Evolutionary conservation across 2,113 vertebrate genomes (phyloP).

Genomic region (Gadus macrocephalus): DNA sequence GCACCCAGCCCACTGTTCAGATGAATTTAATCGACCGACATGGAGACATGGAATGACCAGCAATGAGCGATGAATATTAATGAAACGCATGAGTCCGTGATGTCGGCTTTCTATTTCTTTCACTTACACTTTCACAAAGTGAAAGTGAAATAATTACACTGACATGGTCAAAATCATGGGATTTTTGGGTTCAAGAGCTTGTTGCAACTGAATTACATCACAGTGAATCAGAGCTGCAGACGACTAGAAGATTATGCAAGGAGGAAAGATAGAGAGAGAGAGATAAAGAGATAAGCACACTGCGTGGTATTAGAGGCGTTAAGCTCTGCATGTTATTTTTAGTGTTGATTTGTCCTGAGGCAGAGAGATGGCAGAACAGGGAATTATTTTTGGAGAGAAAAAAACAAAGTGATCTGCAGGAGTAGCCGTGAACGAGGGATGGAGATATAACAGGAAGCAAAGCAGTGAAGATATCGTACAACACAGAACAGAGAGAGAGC

Average conservation of each 20-base stretch:
- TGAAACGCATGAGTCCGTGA: too few species aligned
- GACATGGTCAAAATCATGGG: too few species aligned
- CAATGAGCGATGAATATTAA: too few species aligned
- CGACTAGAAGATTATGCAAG: neutral
- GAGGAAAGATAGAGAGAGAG: constrained; percentile 2
- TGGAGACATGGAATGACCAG: too few species aligned
- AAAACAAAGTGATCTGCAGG: neutral
- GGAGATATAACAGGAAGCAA: neutral
- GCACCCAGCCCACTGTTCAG: too few species aligned
- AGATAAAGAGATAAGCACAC: constrained; percentile 23
- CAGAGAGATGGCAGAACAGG: neutral
- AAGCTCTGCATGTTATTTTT: constrained; percentile 70
- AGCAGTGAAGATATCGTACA: constrained; percentile 17
- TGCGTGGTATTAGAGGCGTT: constrained; percentile 55
- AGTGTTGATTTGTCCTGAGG: constrained; percentile 25
- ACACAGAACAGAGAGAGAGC: neutral
- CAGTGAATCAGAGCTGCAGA: too few species aligned
- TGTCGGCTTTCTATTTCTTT: too few species aligned
- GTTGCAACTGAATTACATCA: too few species aligned
- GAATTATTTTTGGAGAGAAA: neutral
- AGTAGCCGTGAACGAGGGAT: constrained; percentile 7
- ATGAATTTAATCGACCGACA: too few species aligned
- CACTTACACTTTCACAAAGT: too few species aligned
- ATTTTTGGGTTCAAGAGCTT: too few species aligned
- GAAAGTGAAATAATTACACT: too few species aligned